Evolutionary conservation across 2,797 vertebrate genomes (phyloP).

Genomic region (Coreius guichenoti): DNA sequence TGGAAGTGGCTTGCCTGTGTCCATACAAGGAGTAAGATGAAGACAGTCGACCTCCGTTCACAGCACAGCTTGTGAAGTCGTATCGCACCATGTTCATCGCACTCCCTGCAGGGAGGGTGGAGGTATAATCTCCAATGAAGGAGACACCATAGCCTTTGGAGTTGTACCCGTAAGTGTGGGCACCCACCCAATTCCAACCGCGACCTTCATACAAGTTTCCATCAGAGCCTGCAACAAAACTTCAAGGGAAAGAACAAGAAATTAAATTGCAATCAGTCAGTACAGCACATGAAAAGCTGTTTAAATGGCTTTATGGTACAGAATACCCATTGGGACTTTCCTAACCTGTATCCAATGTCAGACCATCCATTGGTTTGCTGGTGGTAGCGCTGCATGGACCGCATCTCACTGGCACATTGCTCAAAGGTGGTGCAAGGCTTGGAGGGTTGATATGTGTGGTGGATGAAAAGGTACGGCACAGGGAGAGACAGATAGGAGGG

Average conservation of each 20-base stretch:
- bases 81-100: slow-evolving; percentile 78
- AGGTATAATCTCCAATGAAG: slow-evolving; percentile 85
- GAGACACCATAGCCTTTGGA: slow-evolving; percentile 82
- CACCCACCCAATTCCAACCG: slow-evolving; percentile 85
- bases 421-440: slow-evolving; percentile 80
- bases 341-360: slow-evolving; percentile 92
- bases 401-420: slow-evolving; percentile 82
- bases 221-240: slow-evolving; percentile 88
- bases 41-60: slow-evolving; percentile 66
- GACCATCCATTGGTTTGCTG: slow-evolving; percentile 83
- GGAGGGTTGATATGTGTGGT: slow-evolving; percentile 81
- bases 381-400: slow-evolving; percentile 88
- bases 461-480: slow-evolving; percentile 83
- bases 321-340: not conserved
- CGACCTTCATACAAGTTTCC: slow-evolving; percentile 89
- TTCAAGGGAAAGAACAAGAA: slow-evolving; percentile 57
- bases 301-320: not conserved
- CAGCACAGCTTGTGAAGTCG: slow-evolving; percentile 77
- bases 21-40: slow-evolving; percentile 77
- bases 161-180: slow-evolving; percentile 88
- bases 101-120: slow-evolving; percentile 69
- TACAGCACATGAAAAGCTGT: not conserved
- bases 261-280: not conserved
- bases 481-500: slow-evolving; percentile 80
- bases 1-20: slow-evolving; percentile 84